Base-by-base conservation (phyloP, 2,797 vertebrate genomes). In the Perodicticus potto region DNA sequence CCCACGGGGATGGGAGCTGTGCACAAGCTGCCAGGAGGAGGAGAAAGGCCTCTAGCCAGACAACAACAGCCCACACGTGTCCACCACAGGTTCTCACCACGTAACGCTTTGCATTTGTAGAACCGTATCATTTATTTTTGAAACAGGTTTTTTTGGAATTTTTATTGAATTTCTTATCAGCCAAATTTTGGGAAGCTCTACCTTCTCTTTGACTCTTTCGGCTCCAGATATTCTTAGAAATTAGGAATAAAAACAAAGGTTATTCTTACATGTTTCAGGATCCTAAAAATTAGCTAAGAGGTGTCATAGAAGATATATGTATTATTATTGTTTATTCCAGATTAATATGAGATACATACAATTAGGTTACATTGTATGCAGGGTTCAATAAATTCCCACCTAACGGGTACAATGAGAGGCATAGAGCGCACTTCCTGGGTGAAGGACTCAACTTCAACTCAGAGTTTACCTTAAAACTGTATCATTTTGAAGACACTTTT, bases 101-200 rank as follows among this genome's bases (percentile, higher is more conserved):
- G 12, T 20, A 89, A 83, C 22, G 34, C 16, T 78, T 34, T 16
- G 53, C 19, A 59, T 73, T 34, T 29, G 59, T 7, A 81, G 83
- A 82, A 49, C 29, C 59, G 13, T 5, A 19, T 53, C 49, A 53
- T 53, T 16, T 53, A 53, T 53, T 53, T 16, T 53, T 17, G 16
- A 89, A 95, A 86, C 76, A 25, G n/a, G 16, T n/a, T 67, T n/a
- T 55, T 91, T 67, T 8, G 25, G 27, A 12, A 34, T 92, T 65
- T 78, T 92, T 96, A 85, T 55, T 78, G 57, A 95, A 88, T n/a
- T 90, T 86, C 25, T 9, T 81, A 57, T 84, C 77, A 57, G 65
- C 2, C 16, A 55, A 74, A 90, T 94, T 89, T 83, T 17, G 32
- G 17, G 11, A 27, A 96, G 37, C 20, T 22, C 65, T 12, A n/a